A percentile compares a stretch with the other conserved stretches of the same genome.
phyloP scores from a whole-genome alignment of 1,140 invertebrate species.

The Phortica variegata region DNA sequence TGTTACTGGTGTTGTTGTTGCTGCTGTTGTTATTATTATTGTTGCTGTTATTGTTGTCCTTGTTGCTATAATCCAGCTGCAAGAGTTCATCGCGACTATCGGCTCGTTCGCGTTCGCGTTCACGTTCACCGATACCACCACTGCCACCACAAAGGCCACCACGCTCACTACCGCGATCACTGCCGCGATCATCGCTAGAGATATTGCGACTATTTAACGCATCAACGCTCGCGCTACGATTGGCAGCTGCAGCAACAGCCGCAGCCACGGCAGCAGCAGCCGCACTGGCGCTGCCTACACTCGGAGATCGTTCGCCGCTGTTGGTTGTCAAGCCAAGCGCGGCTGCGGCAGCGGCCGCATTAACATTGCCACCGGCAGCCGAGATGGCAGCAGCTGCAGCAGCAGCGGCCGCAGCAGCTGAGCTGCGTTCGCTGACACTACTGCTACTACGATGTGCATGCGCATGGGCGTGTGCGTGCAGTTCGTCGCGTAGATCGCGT shows the following conservation, averaged over 20 bases:
- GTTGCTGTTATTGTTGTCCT: conserved; percentile 46
- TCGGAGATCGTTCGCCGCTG: conserved; percentile 52
- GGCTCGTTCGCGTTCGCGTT: conserved; percentile 32
- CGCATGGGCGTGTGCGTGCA: conserved; percentile 29
- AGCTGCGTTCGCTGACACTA: conserved; percentile 45
- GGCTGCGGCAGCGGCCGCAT: conserved; percentile 38
- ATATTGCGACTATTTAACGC: conserved; percentile 30
- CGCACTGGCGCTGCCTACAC: conserved; percentile 44
- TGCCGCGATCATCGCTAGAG: conserved; percentile 34
- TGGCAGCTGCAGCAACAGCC: conserved; percentile 43
- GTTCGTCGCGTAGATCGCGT: conserved; percentile 40
- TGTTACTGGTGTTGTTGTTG: conserved; percentile 33
- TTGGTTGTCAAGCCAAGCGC: conserved; percentile 39
- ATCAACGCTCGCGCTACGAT: conserved; percentile 43
- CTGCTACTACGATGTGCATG: conserved; percentile 44
- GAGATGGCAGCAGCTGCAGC: conserved; percentile 32
- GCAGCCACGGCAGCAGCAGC: conserved; percentile 44
- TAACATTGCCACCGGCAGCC: conserved; percentile 40
- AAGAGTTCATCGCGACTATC: conserved; percentile 54
- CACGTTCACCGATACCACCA: conserved; percentile 1
- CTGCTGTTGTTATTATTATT: conserved; percentile 31
- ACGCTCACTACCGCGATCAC: conserved; percentile 49
- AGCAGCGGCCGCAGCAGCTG: conserved; percentile 40
- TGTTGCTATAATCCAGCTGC: conserved; percentile 54
- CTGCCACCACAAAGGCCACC: conserved; percentile 24